These are phyloP conservation scores for Drosophila basisetae DNA, from an alignment of 2,888 invertebrate genomes.

Conservation along the genomic window DNA sequence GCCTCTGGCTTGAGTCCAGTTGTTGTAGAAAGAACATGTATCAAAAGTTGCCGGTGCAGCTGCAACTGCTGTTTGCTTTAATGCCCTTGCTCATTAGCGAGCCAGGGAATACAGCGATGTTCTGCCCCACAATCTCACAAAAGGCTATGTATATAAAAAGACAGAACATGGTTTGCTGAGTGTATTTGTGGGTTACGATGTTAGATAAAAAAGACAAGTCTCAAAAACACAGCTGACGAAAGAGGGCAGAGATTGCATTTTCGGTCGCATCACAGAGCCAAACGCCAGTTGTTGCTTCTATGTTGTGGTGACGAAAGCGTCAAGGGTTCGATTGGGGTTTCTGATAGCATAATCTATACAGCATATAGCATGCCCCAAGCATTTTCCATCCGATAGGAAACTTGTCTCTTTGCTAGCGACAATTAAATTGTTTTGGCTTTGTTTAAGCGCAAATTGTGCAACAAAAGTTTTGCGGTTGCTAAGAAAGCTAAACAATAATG, in stretches of 20 bases:
- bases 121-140: slow-evolving; percentile 23
- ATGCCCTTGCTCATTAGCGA: slow-evolving; percentile 72
- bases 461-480: slow-evolving; percentile 73
- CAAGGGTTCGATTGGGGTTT: slow-evolving; percentile 38
- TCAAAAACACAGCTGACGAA: slow-evolving; percentile 2
- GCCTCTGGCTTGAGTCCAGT: slow-evolving; percentile 2
- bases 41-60: slow-evolving; percentile 50
- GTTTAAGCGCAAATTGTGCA: slow-evolving; percentile 76
- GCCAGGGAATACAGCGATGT: slow-evolving; percentile 45
- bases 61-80: slow-evolving; percentile 59
- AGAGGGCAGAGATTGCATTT: slow-evolving; percentile 18
- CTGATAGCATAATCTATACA: slow-evolving; percentile 37
- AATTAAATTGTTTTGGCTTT: slow-evolving; percentile 79
- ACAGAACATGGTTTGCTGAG: slow-evolving; percentile 51
- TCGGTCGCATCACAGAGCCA: slow-evolving; percentile 11
- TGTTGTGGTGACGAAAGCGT: slow-evolving; percentile 23
- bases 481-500: slow-evolving; percentile 54
- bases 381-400: slow-evolving; percentile 16
- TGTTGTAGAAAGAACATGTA: slow-evolving; percentile 38
- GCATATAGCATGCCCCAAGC: slow-evolving; percentile 9
- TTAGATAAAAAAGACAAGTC: slow-evolving; percentile 7
- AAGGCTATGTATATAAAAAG: slow-evolving; percentile 25
- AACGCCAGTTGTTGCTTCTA: slow-evolving; percentile 13
- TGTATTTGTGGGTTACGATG: slow-evolving; percentile 48
- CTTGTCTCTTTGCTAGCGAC: slow-evolving; percentile 56